These are phyloP conservation scores for Lordiphosa clarofinis DNA, from an alignment of 1,140 invertebrate genomes.

Conservation along the genomic window DNA sequence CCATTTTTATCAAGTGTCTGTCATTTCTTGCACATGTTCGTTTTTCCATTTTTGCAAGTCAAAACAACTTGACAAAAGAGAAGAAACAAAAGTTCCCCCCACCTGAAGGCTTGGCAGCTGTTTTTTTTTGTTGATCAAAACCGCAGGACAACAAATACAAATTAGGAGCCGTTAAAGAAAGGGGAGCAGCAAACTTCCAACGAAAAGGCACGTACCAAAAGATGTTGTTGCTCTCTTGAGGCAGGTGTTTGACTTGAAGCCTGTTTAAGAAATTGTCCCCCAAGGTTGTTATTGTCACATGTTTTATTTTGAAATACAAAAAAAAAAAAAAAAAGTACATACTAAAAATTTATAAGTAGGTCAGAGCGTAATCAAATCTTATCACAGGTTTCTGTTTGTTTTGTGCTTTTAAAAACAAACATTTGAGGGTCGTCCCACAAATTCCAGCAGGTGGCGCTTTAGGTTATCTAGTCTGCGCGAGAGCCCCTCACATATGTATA, in stretches of 20 bases:
- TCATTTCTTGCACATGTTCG: conserved; percentile 58
- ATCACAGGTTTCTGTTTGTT: conserved; percentile 34
- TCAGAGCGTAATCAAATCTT: conserved; percentile 51
- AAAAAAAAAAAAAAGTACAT: too few species aligned
- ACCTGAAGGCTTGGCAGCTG: conserved; percentile 33
- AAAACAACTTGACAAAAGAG: too few species aligned
- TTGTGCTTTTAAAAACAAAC: conserved; percentile 17
- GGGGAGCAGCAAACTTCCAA: too few species aligned
- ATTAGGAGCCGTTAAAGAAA: conserved; percentile 23
- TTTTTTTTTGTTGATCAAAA: conserved; percentile 23
- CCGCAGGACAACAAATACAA: conserved; percentile 41
- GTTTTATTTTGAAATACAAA: conserved; percentile 10
- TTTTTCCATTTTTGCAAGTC: conserved; percentile 19
- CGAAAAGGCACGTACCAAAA: conserved; percentile 39
- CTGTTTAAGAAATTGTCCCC: conserved; percentile 29
- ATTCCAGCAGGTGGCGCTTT: conserved; percentile 44
- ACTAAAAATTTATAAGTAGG: conserved; percentile 43
- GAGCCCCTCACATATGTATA: neutral
- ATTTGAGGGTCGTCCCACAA: conserved; percentile 21
- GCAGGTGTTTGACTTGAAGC: conserved; percentile 4
- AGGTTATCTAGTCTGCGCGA: neutral
- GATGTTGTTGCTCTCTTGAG: conserved; percentile 2
- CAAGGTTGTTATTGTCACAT: conserved; percentile 51
- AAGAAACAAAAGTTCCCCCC: too few species aligned
- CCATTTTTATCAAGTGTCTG: conserved; percentile 14